phyloP scores from a whole-genome alignment of 2,113 vertebrate species.

The Phoenicopterus ruber region DNA sequence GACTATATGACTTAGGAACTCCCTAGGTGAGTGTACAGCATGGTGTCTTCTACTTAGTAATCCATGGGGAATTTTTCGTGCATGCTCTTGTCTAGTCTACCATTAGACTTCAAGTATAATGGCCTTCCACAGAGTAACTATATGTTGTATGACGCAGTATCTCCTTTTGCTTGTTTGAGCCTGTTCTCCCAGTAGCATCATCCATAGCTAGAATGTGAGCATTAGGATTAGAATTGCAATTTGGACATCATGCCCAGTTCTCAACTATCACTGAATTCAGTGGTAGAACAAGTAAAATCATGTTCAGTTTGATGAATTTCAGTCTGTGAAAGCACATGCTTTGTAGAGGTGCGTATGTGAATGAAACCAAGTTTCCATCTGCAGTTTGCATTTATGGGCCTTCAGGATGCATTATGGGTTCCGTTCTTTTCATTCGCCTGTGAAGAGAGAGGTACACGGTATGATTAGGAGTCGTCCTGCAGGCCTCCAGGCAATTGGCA shows the following conservation, averaged over 20 bases:
- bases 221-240: not conserved
- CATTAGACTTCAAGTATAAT: not conserved
- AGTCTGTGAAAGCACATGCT: not conserved
- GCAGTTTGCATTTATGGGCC: not conserved
- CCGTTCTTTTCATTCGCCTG: not conserved
- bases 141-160: not conserved
- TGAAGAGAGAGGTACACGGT: not conserved
- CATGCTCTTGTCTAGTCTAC: not conserved
- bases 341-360: not conserved
- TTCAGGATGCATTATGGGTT: not conserved
- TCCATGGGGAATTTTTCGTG: not conserved
- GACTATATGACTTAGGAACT: not conserved
- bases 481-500: not conserved
- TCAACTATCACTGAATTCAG: not conserved
- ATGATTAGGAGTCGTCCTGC: not conserved
- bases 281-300: not conserved
- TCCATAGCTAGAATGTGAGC: accelerated
- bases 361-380: not conserved
- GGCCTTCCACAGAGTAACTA: not conserved
- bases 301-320: not conserved
- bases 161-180: not conserved
- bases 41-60: not conserved
- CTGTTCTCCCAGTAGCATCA: not conserved
- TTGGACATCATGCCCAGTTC: not conserved
- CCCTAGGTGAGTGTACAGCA: not conserved